Evolutionary conservation across 2,113 vertebrate genomes (phyloP).

Genomic region (Epinephelus fuscoguttatus): DNA sequence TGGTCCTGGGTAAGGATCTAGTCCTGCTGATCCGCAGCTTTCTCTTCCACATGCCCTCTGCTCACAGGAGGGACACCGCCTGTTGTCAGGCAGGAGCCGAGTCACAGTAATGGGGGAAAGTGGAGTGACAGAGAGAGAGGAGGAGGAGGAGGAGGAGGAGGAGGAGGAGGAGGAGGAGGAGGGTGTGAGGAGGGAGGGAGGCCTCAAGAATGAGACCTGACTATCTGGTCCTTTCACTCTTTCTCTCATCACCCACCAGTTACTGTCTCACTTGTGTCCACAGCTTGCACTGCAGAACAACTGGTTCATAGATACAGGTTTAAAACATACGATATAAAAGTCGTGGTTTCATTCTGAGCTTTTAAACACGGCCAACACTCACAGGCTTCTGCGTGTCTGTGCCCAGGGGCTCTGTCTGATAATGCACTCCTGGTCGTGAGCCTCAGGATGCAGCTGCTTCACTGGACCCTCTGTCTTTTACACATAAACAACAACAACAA

Average conservation of each 20-base stretch:
- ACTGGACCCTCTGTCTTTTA: neutral
- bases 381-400: too few species aligned
- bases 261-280: neutral
- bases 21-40: slow-evolving; percentile 76
- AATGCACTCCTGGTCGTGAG: neutral
- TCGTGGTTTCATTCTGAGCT: neutral
- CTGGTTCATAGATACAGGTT: neutral
- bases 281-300: neutral
- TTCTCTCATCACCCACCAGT: slow-evolving; percentile 37
- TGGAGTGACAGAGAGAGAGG: neutral
- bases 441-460: neutral
- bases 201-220: slow-evolving; percentile 71
- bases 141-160: neutral
- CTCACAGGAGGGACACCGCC: slow-evolving; percentile 40
- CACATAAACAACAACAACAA: too few species aligned
- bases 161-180: neutral
- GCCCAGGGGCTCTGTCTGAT: too few species aligned
- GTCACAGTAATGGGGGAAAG: neutral
- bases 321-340: neutral
- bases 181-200: neutral
- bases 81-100: slow-evolving; percentile 33
- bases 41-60: slow-evolving; percentile 77
- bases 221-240: slow-evolving; percentile 67
- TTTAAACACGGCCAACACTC: neutral
- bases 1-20: slow-evolving; percentile 51